Conservation (phyloP, 1,140 invertebrate genomes). For the Drosophila serrata region DNA sequence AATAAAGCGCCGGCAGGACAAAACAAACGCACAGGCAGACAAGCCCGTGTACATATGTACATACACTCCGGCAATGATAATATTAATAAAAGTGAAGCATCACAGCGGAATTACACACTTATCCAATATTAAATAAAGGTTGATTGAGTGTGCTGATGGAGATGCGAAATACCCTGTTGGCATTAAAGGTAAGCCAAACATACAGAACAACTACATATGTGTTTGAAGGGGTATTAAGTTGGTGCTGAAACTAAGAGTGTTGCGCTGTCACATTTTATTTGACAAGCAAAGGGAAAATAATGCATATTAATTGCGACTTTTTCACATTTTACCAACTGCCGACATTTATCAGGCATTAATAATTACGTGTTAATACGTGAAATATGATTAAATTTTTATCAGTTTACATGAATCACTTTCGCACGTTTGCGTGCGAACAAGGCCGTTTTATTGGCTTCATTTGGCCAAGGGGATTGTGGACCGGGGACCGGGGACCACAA, state of each 20-base stretch:
- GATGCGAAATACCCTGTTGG: constrained; percentile 20
- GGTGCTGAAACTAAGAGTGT: not conserved
- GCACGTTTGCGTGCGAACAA: constrained; percentile 45
- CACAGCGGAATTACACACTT: constrained; percentile 16
- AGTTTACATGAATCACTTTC: constrained; percentile 51
- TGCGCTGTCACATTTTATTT: constrained; percentile 14
- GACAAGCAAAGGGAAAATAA: constrained; percentile 22
- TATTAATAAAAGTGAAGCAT: constrained; percentile 31
- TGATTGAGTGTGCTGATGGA: constrained; percentile 1
- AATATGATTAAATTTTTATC: constrained; percentile 68
- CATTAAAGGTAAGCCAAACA: not conserved
- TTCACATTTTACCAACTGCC: constrained; percentile 47
- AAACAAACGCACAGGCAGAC: constrained; percentile 4
- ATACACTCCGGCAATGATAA: constrained; percentile 19
- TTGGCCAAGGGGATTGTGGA: constrained; percentile 31
- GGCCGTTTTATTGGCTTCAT: constrained; percentile 69
- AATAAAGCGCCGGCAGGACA: constrained; percentile 26
- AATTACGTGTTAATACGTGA: constrained; percentile 65
- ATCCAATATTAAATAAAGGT: constrained; percentile 13
- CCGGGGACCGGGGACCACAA: constrained; percentile 28
- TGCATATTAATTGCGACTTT: constrained; percentile 53
- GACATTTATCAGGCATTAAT: constrained; percentile 63
- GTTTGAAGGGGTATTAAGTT: not conserved
- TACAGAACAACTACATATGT: not conserved
- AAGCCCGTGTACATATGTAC: no score